Evolutionary conservation across 2,113 vertebrate genomes (phyloP).

Genomic region (Nesoenas mayeri): DNA sequence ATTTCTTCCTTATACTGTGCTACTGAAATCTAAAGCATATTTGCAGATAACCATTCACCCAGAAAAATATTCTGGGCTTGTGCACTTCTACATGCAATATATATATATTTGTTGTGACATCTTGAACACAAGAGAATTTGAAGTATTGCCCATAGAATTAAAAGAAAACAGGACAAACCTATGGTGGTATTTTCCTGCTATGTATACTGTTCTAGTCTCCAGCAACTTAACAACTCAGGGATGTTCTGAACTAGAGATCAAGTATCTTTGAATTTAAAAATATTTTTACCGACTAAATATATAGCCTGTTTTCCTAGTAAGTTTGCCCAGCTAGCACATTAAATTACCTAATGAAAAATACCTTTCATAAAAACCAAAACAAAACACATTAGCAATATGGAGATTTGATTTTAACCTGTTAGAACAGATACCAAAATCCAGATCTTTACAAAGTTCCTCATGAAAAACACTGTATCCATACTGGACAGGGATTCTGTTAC

Average conservation of each 20-base stretch:
- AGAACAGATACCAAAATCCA: background rate
- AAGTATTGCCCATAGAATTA: background rate
- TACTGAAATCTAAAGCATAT: slow-evolving; percentile 7
- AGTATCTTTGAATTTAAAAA: background rate
- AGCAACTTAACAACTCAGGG: background rate
- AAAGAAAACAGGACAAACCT: background rate
- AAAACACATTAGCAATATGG: background rate
- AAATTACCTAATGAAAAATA: background rate
- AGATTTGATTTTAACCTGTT: background rate
- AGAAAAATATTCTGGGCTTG: background rate
- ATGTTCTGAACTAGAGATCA: background rate
- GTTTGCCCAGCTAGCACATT: background rate
- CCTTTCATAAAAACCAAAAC: background rate
- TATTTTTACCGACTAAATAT: background rate
- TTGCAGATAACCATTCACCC: background rate
- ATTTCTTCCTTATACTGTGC: background rate
- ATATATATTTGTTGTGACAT: background rate
- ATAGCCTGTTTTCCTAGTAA: background rate
- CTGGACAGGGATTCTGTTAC: background rate
- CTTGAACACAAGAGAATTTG: background rate
- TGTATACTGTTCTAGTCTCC: background rate
- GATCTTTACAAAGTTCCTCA: background rate
- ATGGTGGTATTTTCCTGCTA: background rate
- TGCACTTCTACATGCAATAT: background rate
- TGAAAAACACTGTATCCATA: background rate